Conservation (phyloP, 64 coral and sea anemone genomes). For the Dendronephthya gigantea region DNA sequence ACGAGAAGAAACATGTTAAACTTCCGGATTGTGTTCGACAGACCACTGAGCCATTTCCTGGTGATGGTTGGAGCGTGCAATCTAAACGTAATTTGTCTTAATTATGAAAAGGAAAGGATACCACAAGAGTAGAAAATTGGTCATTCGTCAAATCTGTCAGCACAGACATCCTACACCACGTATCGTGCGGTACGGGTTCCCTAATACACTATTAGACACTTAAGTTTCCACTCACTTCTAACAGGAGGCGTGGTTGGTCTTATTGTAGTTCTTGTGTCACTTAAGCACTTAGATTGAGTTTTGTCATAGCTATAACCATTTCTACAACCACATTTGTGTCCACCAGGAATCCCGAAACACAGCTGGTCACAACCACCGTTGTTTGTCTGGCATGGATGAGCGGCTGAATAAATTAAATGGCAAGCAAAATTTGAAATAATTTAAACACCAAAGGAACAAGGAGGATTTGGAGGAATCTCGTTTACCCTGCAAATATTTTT, state of each 20-base stretch:
- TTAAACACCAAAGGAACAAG: not conserved
- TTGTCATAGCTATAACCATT: not conserved
- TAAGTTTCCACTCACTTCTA: not conserved
- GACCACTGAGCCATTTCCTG: not conserved
- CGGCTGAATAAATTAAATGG: not conserved
- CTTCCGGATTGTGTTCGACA: not conserved
- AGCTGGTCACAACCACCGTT: not conserved
- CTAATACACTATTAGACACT: not conserved
- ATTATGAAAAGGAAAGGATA: too few species aligned
- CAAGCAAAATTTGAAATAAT: too few species aligned
- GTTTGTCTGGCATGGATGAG: not conserved
- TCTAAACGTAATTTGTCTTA: not conserved
- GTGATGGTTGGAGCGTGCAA: not conserved
- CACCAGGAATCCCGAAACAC: not conserved
- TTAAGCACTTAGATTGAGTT: not conserved
- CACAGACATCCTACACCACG: too few species aligned
- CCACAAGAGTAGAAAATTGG: too few species aligned
- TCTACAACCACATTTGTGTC: not conserved
- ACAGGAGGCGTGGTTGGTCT: not conserved
- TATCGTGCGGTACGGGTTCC: too few species aligned
- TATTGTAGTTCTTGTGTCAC: not conserved
- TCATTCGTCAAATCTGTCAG: too few species aligned
- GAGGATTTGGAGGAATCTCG: too few species aligned
- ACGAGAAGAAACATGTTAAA: not conserved
- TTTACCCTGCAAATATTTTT: too few species aligned